Evolutionary conservation across 2,797 vertebrate species (phyloP).

Genomic region (Sylvia borin): DNA sequence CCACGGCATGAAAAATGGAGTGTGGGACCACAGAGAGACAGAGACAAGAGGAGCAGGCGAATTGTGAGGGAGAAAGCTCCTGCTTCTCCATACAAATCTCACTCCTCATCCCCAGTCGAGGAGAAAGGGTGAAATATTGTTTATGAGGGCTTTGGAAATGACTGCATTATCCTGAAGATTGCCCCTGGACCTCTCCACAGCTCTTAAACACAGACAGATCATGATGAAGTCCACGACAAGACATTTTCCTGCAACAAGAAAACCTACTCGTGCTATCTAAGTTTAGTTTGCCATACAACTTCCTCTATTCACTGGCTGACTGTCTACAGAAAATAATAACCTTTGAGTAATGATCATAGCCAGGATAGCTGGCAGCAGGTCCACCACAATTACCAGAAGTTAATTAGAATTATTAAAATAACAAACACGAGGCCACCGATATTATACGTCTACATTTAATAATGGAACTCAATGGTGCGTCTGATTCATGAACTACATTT

Average conservation of each 20-base stretch:
- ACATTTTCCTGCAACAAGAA: constrained; percentile 37
- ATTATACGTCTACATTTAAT: constrained; percentile 64
- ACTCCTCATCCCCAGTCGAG: constrained; percentile 1
- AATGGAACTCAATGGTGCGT: constrained; percentile 45
- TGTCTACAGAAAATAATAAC: constrained; percentile 56
- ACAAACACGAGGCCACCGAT: constrained; percentile 55
- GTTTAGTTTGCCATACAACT: constrained; percentile 54
- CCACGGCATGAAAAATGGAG: not conserved
- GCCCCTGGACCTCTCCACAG: not conserved
- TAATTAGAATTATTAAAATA: constrained; percentile 78
- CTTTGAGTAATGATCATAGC: constrained; percentile 46
- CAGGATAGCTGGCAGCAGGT: constrained; percentile 33
- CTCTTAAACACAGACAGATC: constrained; percentile 25
- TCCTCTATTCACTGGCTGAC: constrained; percentile 36
- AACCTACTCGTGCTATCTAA: constrained; percentile 26
- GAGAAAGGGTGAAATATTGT: not conserved
- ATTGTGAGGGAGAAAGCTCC: not conserved
- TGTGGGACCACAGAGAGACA: not conserved
- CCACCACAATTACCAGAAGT: constrained; percentile 72
- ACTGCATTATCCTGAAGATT: constrained; percentile 26
- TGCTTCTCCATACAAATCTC: not conserved
- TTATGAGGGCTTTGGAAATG: constrained; percentile 1
- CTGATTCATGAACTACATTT: constrained; percentile 62
- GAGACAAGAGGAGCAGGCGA: not conserved
- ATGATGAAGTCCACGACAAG: not conserved